These are phyloP conservation scores for Equus przewalskii DNA, from an alignment of 2,113 vertebrate genomes.

Conservation along the genomic window DNA sequence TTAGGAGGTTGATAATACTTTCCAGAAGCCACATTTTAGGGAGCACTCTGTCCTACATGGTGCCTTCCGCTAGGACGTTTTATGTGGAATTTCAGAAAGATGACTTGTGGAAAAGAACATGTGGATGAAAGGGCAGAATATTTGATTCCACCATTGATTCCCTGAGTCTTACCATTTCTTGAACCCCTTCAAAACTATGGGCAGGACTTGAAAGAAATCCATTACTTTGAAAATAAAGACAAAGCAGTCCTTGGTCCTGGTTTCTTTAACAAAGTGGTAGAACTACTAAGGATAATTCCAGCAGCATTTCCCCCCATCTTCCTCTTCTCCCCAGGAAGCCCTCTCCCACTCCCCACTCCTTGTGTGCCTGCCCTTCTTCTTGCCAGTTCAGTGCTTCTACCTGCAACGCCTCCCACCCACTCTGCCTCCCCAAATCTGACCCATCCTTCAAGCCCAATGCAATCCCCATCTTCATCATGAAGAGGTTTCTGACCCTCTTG, in stretches of 20 bases:
- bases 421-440: neutral
- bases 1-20: neutral
- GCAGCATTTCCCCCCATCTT: neutral
- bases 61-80: neutral
- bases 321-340: neutral
- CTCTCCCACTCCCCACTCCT: neutral
- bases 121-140: neutral
- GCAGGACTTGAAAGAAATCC: neutral
- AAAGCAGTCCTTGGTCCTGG: neutral
- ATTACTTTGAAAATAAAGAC: slow-evolving; percentile 3
- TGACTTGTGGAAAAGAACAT: neutral
- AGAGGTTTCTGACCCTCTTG: neutral
- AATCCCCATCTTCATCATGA: neutral
- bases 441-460: neutral
- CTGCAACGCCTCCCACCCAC: neutral
- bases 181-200: neutral
- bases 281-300: neutral
- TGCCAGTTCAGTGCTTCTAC: neutral
- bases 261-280: neutral
- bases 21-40: slow-evolving; percentile 30
- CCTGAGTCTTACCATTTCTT: neutral
- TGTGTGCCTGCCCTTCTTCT: neutral
- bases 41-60: neutral
- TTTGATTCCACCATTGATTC: neutral
- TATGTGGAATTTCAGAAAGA: neutral